Conservation (phyloP, 37 sponge, comb jelly and placozoan genomes). For the Cladorhizidae sp. region DNA sequence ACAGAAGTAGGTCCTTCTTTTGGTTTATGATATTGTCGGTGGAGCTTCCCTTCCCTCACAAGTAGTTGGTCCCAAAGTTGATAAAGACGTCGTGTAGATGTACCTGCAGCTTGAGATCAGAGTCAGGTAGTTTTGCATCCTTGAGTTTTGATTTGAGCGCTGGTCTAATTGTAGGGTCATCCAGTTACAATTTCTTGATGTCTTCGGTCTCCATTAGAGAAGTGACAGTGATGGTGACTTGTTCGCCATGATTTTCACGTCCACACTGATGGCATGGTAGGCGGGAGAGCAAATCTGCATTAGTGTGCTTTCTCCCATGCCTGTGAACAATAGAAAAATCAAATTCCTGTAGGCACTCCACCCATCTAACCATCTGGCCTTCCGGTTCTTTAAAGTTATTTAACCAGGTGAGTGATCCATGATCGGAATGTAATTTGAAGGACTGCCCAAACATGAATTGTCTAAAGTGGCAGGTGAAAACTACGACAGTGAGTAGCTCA, state of each 20-base stretch:
- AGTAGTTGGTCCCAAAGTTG: background rate
- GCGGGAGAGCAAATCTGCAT: background rate
- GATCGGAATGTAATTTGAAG: conserved; percentile 6
- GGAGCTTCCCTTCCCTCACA: background rate
- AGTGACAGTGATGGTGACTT: background rate
- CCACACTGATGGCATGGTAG: background rate
- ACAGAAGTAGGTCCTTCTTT: background rate
- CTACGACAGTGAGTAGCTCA: background rate
- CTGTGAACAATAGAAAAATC: conserved; percentile 1
- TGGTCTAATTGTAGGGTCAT: background rate
- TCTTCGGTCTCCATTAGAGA: background rate
- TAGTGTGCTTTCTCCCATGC: background rate
- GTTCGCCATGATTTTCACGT: background rate
- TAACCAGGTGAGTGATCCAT: too few species aligned
- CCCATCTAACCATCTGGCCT: conserved; percentile 18
- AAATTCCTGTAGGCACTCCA: conserved; percentile 6
- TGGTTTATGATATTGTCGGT: background rate
- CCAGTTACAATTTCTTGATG: background rate
- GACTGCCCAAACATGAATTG: background rate
- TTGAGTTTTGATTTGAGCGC: background rate
- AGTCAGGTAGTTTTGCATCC: background rate
- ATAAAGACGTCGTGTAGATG: background rate
- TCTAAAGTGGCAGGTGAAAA: background rate
- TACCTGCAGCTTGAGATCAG: background rate
- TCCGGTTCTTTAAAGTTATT: too few species aligned